Base-by-base conservation (phyloP, 2,888 invertebrate species). In the Caenorhabditis becei region DNA sequence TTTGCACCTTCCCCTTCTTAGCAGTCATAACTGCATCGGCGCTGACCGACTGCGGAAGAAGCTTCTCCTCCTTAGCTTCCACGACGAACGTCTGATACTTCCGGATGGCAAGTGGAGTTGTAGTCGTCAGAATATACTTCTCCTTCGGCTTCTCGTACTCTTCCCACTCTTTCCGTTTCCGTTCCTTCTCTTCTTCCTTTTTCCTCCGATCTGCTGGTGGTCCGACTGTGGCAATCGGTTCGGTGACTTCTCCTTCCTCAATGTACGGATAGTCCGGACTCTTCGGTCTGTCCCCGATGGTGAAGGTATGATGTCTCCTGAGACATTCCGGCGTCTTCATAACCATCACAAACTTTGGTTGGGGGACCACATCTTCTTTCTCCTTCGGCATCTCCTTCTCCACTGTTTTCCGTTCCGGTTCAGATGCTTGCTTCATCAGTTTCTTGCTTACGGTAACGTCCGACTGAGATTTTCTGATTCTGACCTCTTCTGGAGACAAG, bases 221-320 rank as follows among this genome's bases (percentile, higher is more conserved):
- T 44, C 85, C 85, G 11, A 85, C 65, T 0, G 85, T 85, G 5
- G 85, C 85, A 59, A 85, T 80, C 10, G 85, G 85, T 58, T 85
- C 85, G 5, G 85, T 85, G n/a, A 83, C 35, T 61, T 83, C 83
- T 24, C 84, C 81, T 24, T 78, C 82, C 20, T 85, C 85, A 28
- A 85, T 85, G 54, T 71, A 85, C 16, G 85, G 85, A 59, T 81
- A 79, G 63, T 85, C 85, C 4, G 85, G 85, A 14, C 69, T 77
- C 37, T 71, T 72, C 14, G 82, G 77, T 18, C 85, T 51, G 35
- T 85, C 85, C 53, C 85, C 83, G n/a, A 85, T 77, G 14, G 79
- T 83, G 47, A 85, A 85, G 14, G 85, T 85, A 49, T 85, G 81
- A 69, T 85, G 81, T 59, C 85, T 49, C 26, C 85, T 65, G 14